phyloP scores from a whole-genome alignment of 2,113 vertebrate genomes.

The Melanotaenia duboulayi region DNA sequence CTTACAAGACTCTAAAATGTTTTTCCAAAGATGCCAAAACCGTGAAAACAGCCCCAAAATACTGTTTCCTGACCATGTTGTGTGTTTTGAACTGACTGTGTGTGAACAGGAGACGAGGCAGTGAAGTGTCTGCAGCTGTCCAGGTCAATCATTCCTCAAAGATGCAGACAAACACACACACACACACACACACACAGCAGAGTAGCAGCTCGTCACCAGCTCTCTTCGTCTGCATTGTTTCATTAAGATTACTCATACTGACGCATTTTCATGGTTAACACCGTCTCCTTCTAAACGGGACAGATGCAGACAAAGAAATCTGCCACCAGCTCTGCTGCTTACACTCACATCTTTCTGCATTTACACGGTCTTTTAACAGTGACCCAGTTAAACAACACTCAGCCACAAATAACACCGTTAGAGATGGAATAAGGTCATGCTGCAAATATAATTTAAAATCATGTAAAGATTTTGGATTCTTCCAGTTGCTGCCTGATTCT shows the following conservation, averaged over 20 bases:
- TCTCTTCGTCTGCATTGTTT: constrained; percentile 26
- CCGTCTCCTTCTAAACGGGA: constrained; percentile 26
- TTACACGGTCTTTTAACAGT: background rate
- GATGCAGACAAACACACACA: background rate
- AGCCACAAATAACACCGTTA: background rate
- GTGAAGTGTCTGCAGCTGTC: constrained; percentile 12
- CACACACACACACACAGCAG: background rate
- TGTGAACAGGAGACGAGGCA: background rate
- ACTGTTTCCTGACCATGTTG: background rate
- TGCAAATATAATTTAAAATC: background rate
- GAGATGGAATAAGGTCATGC: background rate
- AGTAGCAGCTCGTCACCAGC: constrained; percentile 3
- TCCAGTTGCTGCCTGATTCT: background rate
- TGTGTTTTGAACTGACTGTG: background rate
- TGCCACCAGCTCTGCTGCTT: background rate
- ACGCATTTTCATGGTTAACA: constrained; percentile 19
- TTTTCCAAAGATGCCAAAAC: background rate
- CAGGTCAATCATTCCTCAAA: constrained; percentile 2
- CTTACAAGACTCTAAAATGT: background rate
- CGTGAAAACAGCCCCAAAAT: background rate
- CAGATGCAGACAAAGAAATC: constrained; percentile 3
- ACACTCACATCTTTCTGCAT: background rate
- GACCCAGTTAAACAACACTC: constrained; percentile 15
- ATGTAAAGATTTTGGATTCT: background rate
- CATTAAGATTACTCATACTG: constrained; percentile 27